phyloP scores from a whole-genome alignment of 2,888 invertebrate species.

The Smittia sp. region DNA sequence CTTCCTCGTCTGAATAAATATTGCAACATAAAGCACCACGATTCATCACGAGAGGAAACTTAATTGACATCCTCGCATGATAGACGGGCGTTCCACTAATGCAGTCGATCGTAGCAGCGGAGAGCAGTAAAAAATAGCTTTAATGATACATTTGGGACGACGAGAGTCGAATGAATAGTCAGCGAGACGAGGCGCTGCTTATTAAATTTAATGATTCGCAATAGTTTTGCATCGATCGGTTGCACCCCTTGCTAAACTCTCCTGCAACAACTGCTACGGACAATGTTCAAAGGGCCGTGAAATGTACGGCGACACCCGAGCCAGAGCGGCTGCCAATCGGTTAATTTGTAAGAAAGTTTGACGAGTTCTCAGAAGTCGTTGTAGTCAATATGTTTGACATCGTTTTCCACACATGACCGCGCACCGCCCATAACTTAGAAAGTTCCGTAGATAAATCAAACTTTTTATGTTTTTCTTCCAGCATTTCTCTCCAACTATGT shows the following conservation, averaged over 20 bases:
- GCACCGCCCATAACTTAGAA: slow-evolving; percentile 10
- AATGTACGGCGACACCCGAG: background rate
- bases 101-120: background rate
- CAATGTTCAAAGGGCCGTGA: slow-evolving; percentile 1
- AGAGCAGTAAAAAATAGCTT: background rate
- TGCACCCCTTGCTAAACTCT: slow-evolving; percentile 10
- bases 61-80: slow-evolving; percentile 38
- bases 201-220: slow-evolving; percentile 38
- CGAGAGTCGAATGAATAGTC: slow-evolving; percentile 11
- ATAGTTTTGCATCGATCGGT: slow-evolving; percentile 7
- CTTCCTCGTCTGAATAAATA: background rate
- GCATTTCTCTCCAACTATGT: background rate
- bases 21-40: slow-evolving; percentile 18
- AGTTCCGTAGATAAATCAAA: slow-evolving; percentile 21
- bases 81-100: slow-evolving; percentile 13
- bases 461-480: slow-evolving; percentile 24
- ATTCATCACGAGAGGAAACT: slow-evolving; percentile 2
- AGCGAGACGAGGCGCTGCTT: background rate
- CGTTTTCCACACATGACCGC: slow-evolving; percentile 32
- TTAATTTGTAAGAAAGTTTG: background rate
- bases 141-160: slow-evolving; percentile 39
- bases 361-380: background rate
- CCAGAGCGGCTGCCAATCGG: background rate
- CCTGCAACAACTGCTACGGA: background rate
- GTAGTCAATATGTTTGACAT: slow-evolving; percentile 25